A percentile compares a stretch with the other conserved stretches of the same genome.
These are phyloP conservation scores for Phrynosoma platyrhinos DNA, from an alignment of 2,113 vertebrate genomes.

Conservation along the genomic window DNA sequence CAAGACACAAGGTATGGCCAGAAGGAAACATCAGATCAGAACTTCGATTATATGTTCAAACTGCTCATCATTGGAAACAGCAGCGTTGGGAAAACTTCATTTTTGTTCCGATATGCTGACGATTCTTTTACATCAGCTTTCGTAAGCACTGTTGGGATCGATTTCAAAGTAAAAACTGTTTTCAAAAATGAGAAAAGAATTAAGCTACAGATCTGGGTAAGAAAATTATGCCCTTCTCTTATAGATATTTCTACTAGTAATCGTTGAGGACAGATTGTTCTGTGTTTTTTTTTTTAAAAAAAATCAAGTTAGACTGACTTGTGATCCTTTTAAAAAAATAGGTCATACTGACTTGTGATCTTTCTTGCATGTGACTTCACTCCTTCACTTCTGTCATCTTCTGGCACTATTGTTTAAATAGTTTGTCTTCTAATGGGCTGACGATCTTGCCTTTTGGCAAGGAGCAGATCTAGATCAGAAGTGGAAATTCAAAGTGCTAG, in stretches of 20 bases:
- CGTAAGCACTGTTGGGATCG: conserved; percentile 97
- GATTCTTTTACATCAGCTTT: conserved; percentile 98
- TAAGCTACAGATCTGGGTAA: conserved; percentile 99
- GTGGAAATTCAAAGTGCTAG: no score
- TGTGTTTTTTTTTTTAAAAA: neutral
- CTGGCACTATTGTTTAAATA: neutral
- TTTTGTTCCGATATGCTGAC: conserved; percentile 96
- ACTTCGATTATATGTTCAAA: conserved; percentile 97
- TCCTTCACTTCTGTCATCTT: neutral
- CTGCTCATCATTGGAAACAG: conserved; percentile 94
- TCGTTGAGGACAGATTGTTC: neutral
- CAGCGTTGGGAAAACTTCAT: conserved; percentile 94
- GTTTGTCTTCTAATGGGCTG: neutral
- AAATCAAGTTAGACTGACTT: no score
- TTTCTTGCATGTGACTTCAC: neutral
- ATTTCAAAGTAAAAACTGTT: conserved; percentile 99
- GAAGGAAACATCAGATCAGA: conserved; percentile 92
- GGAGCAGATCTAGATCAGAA: neutral
- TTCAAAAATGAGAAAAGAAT: conserved; percentile 99
- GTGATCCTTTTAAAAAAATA: neutral
- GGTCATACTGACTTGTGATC: neutral
- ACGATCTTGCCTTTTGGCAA: neutral
- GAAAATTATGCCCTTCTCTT: conserved; percentile 37
- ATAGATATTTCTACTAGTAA: neutral
- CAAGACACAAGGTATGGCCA: conserved; percentile 87